Base-by-base conservation (phyloP, 1,140 invertebrate genomes). In the Stegodyphus dumicola region DNA sequence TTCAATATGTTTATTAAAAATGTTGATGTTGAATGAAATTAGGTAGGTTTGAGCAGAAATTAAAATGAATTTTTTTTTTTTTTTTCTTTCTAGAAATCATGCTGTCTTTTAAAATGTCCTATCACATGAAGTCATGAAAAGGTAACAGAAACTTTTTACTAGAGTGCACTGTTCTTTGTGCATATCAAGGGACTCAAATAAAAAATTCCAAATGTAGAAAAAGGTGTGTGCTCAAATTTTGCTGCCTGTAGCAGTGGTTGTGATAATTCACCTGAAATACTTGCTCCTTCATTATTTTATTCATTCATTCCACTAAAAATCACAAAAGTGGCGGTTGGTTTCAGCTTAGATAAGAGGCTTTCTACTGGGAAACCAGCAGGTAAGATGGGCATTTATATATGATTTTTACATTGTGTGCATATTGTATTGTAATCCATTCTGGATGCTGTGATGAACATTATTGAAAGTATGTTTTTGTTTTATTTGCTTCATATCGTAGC, bases 281-380 rank as follows among this genome's bases (percentile, higher is more conserved):
- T 75, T 54, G 52, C 33, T 11, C 65, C 76, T 54, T 76, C 65
- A 56, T 77, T 74, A 17, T 85, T 85, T 85, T 85, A 76, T 74
- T 85, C 18, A 5, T 84, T 85, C 81, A 85, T 85, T 85, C 81
- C 81, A 76, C 13, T 66, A 13, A 77, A 76, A 77, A 69, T 53
- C 66, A 51, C 81, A 85, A 85, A 33, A 66, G 81, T 85, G 81
- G 81, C 81, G 81, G 53, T 73, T 76, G 74, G 52, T 70, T 77
- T 75, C 64, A 60, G 18, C 54, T 54, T 51, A 69, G 74, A 64
- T 67, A 85, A n/a, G 67, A 70, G 77, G 85, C 71, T 86, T 80
- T 80, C 77, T 74, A 86, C 85, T 86, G 85, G 85, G 85, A 76
- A 70, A 76, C 85, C 85, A 86, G 85, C 85, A 86, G 85, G 85